A percentile compares a stretch with the other conserved stretches of the same genome.
phyloP scores from a whole-genome alignment of 2,113 vertebrate genomes.

The Plecotus auritus region DNA sequence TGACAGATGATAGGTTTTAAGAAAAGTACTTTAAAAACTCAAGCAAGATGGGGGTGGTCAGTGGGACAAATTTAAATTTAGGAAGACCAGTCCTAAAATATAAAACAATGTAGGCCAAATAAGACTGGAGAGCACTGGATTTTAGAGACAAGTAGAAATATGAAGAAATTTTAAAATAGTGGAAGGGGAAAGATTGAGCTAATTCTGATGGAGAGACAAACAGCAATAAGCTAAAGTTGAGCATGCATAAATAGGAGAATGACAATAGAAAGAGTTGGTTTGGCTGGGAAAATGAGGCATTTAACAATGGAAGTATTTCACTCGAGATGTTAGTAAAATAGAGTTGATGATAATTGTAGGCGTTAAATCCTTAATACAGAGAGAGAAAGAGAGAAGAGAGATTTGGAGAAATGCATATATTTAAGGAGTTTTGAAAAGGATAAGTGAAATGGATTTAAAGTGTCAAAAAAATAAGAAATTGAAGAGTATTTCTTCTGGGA shows the following conservation, averaged over 20 bases:
- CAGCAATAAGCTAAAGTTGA: neutral
- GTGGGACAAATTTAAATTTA: neutral
- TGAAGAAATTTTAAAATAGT: neutral
- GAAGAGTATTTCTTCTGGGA: neutral
- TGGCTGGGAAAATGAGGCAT: neutral
- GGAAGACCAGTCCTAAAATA: neutral
- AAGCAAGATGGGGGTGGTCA: neutral
- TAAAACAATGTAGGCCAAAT: neutral
- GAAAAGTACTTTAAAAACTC: neutral
- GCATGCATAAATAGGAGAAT: neutral
- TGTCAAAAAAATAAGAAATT: neutral
- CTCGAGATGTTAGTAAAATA: neutral
- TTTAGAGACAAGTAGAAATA: neutral
- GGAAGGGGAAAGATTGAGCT: neutral
- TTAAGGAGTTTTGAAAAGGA: neutral
- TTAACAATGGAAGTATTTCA: neutral
- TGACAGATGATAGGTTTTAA: neutral
- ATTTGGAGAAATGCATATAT: neutral
- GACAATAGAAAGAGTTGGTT: no score
- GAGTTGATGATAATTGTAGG: neutral
- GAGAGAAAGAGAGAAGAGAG: neutral
- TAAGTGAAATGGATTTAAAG: neutral
- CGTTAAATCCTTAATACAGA: neutral
- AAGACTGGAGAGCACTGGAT: neutral
- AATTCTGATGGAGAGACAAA: neutral